Evolutionary conservation across 2,888 invertebrate genomes (phyloP), one percentile per base, ranked within the genome.

Genomic region (Philhelius pedissequus): DNA sequence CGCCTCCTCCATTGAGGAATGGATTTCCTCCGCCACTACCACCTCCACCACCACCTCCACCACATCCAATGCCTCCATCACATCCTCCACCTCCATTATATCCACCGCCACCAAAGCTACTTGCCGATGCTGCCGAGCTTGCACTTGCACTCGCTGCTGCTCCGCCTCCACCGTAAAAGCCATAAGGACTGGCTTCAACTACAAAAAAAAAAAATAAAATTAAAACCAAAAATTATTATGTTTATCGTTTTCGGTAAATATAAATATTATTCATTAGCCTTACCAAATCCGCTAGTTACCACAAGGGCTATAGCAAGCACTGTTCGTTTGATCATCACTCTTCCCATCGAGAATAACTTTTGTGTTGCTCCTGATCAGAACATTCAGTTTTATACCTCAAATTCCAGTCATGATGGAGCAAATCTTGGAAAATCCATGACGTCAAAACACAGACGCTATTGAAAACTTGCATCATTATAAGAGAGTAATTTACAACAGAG

Each of bases 61-160:
- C 71, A 3, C 74, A 56, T 7, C 64, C 77, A 35, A 73, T 38
- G 0, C 45, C 62, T 4, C 79, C 68, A 18, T 25, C 48, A 22
- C 62, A 30, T 22, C 50, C 25, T 2, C 58, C 45, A 4, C 18
- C 56, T 1, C 58, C 73, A n/a, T 35, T 15, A 30, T 25, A 38
- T 15, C 75, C 74, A 9, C 45, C 69, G 7, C 87, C 86, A 5
- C 87, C 82, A 73, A 86, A 88, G 70, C 88, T 88, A 11, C 86
- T 84, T 7, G 88, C 88, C 11, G 87, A 86, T 6, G 88, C 87
- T 15, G 84, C 86, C 45, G 86, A 86, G 35, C 87, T 86, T 6
- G 87, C 87, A 30, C 83, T 73, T 7, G 86, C 76, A 18, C 86
- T 78, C 0, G 75, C 77, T 27, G 73, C 71, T 5, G 83, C 78